These are phyloP conservation scores for Meandrina meandrites DNA, from an alignment of 92 coral and sea anemone genomes.

Conservation along the genomic window DNA sequence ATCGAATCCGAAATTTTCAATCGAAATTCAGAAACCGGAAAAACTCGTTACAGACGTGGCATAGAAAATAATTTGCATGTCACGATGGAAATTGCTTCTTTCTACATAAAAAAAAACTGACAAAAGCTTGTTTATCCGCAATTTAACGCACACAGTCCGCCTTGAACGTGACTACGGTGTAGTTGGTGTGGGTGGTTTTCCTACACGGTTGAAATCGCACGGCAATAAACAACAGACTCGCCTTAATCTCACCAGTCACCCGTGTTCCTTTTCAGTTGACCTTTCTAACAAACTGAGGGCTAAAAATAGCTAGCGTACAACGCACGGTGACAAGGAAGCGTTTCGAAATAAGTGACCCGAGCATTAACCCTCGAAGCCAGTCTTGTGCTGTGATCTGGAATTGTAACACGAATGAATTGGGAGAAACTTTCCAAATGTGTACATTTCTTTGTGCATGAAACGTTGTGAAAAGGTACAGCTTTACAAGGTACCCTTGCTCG, in stretches of 20 bases:
- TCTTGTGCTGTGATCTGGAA: background rate
- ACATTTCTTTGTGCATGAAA: background rate
- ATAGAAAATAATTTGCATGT: background rate
- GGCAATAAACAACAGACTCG: background rate
- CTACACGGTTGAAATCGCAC: background rate
- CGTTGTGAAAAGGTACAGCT: background rate
- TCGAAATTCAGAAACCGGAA: too few species aligned
- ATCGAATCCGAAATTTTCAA: too few species aligned
- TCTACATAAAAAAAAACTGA: background rate
- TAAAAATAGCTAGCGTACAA: conserved; percentile 18
- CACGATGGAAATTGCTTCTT: background rate
- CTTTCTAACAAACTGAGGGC: conserved; percentile 6
- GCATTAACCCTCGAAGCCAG: background rate
- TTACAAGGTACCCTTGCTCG: background rate
- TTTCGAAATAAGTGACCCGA: conserved; percentile 2
- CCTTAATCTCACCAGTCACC: background rate
- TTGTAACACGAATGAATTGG: background rate
- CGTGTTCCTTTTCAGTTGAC: conserved; percentile 3
- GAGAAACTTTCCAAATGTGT: background rate
- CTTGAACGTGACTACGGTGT: background rate
- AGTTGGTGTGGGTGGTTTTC: background rate
- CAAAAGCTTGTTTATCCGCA: background rate
- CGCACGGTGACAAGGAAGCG: background rate
- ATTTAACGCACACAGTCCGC: background rate
- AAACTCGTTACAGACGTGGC: background rate